phyloP scores from a whole-genome alignment of 2,797 vertebrate genomes.

The Epinephelus malabaricus region DNA sequence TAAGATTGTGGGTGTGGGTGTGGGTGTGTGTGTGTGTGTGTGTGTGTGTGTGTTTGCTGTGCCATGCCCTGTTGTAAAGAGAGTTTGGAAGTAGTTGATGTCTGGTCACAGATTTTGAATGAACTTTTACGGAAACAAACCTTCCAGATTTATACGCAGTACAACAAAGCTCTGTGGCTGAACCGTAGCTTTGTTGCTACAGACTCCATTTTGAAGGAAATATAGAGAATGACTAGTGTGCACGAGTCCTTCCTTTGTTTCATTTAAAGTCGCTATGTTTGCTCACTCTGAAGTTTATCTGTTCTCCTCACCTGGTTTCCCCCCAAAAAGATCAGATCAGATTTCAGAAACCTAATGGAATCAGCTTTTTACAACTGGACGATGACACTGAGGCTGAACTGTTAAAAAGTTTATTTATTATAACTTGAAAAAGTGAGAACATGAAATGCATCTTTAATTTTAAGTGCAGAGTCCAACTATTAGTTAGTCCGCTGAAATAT shows the following conservation, averaged over 20 bases:
- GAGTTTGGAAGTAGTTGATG: background rate
- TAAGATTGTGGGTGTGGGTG: too few relatives aligned
- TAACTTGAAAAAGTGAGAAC: background rate
- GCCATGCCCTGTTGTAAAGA: background rate
- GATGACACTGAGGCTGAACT: background rate
- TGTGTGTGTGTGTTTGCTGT: too few relatives aligned
- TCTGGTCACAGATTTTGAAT: slow-evolving; percentile 6
- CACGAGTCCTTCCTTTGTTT: slow-evolving; percentile 38
- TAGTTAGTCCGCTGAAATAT: slow-evolving; percentile 1
- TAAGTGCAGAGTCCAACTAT: background rate
- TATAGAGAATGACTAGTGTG: background rate
- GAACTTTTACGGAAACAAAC: background rate
- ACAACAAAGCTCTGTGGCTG: too few relatives aligned
- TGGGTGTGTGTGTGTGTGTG: too few relatives aligned
- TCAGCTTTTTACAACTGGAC: too few relatives aligned
- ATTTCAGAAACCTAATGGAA: background rate
- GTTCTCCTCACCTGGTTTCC: slow-evolving; percentile 41
- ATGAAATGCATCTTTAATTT: background rate
- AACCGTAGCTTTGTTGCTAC: background rate
- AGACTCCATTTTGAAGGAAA: background rate
- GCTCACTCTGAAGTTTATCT: slow-evolving; percentile 38
- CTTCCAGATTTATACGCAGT: background rate
- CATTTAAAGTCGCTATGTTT: slow-evolving; percentile 49
- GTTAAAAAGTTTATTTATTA: background rate
- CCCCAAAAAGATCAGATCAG: background rate